Evolutionary conservation across 2,888 invertebrate genomes (phyloP), one percentile per base, ranked within the genome.

Genomic region (Caenorhabditis angaria): DNA sequence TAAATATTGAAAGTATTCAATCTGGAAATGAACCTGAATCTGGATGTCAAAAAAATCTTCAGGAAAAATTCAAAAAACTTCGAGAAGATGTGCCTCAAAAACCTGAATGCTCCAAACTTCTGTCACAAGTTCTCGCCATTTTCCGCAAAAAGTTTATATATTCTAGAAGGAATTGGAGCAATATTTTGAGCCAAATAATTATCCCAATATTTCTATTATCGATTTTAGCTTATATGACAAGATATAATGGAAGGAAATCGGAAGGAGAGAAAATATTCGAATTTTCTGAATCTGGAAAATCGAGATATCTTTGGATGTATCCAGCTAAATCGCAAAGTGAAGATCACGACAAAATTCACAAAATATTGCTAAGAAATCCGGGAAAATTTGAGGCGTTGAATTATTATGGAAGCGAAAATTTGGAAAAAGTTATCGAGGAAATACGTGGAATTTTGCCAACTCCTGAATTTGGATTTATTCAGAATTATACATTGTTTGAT

Each of bases 111-210:
- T 14, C n/a, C 0, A 60, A 64, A 22, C 18, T 68, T 8, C 4
- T 51, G 3, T 55, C 62, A 10, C 77, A 77, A 48, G 48, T 67
- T 20, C 6, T 25, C 14, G 53, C 75, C 18, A 75, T 77, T 67
- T 65, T 74, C 29, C 50, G 59, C 4, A 74, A 74, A 47, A 68
- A 74, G 35, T 28, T 63, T 1, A 48, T 75, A 6, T 77, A 77
- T 41, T 61, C 71, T 14, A n/a, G 27, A 2, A 29, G 74, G 20
- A 74, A 77, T 41, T 68, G 66, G 71, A 69, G 74, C 2, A 74
- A 77, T 41, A 57, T 77, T 1, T 51, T 74, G 29, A 69, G 68
- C 12, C 77, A 77, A 63, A 73, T 77, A 12, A 5, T 67, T 25
- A 53, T 75, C 50, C 77, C 77, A 14, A 53, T 78, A 6, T 35